Evolutionary conservation across 2,797 vertebrate genomes (phyloP).

Genomic region (Trichosurus vulpecula): DNA sequence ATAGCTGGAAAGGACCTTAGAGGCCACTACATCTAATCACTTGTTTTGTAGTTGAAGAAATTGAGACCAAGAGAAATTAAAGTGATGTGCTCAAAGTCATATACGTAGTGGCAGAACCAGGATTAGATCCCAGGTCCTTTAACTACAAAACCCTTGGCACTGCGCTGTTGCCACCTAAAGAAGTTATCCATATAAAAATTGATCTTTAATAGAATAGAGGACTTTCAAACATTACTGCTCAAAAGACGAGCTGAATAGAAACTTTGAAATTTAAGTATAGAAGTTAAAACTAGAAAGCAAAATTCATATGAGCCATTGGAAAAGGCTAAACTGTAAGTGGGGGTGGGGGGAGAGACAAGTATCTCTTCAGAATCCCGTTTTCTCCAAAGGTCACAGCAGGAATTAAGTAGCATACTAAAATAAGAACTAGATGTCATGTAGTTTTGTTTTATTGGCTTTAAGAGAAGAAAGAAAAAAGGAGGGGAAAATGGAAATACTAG

Average conservation of each 20-base stretch:
- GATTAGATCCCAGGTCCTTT: not conserved
- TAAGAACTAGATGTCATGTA: not conserved
- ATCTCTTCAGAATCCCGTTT: not conserved
- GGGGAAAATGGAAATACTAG: not conserved
- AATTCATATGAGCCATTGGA: not conserved
- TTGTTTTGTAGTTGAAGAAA: too few species aligned
- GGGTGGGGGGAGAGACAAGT: not conserved
- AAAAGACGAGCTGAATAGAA: not conserved
- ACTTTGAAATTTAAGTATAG: not conserved
- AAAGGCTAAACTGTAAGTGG: not conserved
- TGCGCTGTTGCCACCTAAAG: not conserved
- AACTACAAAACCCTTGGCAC: not conserved
- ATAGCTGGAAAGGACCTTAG: too few species aligned
- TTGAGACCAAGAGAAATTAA: too few species aligned
- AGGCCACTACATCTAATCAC: too few species aligned
- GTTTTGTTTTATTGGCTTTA: not conserved
- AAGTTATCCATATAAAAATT: not conserved
- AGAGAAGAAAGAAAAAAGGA: not conserved
- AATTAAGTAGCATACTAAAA: not conserved
- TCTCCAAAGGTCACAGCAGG: not conserved
- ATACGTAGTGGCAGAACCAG: not conserved
- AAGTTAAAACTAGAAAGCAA: not conserved
- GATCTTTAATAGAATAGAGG: not conserved
- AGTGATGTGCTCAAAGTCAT: not conserved
- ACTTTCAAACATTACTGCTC: not conserved